Conservation (phyloP, 2,797 vertebrate species). For the Pterois miles region DNA sequence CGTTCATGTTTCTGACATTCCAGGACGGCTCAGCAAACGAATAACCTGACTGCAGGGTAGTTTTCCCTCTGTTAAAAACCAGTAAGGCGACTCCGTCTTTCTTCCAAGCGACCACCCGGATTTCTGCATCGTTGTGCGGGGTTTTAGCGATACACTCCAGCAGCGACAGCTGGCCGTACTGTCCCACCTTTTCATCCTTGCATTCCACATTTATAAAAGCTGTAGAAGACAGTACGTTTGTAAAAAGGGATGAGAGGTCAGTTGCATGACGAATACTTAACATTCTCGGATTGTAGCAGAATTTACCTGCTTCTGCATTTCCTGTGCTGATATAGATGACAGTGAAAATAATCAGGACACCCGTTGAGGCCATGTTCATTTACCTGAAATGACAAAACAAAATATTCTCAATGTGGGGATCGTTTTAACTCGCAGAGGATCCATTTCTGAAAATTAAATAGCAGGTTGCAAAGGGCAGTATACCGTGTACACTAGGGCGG, state of each 20-base stretch:
- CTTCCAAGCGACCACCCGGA: slow-evolving; percentile 19
- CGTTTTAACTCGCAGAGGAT: rapidly evolving
- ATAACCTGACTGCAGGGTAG: rapidly evolving
- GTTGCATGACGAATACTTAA: neutral
- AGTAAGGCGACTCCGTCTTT: rapidly evolving
- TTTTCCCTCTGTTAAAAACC: rapidly evolving
- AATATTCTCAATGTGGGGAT: rapidly evolving
- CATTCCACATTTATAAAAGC: neutral
- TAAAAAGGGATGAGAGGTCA: neutral
- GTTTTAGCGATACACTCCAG: slow-evolving; percentile 47
- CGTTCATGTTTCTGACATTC: slow-evolving; percentile 18
- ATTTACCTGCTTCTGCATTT: slow-evolving; percentile 2
- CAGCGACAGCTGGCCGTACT: slow-evolving; percentile 26
- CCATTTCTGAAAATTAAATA: rapidly evolving
- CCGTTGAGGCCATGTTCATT: slow-evolving; percentile 54
- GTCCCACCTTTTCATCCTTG: neutral
- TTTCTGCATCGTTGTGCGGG: rapidly evolving
- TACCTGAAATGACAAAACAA: slow-evolving; percentile 1
- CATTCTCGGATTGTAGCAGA: neutral
- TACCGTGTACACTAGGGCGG: neutral
- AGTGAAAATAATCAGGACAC: rapidly evolving
- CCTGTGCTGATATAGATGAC: rapidly evolving
- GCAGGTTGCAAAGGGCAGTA: neutral
- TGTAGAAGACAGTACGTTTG: slow-evolving; percentile 29
- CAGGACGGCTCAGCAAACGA: slow-evolving; percentile 21